Conservation (phyloP, 2,797 vertebrate species). For the Oreochromis mossambicus region DNA sequence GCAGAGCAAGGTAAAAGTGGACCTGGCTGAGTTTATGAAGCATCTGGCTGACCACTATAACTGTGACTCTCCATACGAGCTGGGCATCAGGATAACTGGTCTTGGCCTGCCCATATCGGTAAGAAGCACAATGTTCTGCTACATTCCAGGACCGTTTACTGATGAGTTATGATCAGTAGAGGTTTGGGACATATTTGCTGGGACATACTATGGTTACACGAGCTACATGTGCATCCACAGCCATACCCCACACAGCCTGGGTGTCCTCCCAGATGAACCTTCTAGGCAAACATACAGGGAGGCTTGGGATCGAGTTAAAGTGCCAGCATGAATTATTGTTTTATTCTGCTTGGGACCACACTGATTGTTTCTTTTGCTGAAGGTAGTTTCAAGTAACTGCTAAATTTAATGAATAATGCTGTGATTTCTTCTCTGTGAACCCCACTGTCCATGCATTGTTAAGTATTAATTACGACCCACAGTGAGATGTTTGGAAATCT, state of each 20-base stretch:
- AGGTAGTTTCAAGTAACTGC: background rate
- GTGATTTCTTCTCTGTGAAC: background rate
- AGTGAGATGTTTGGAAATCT: background rate
- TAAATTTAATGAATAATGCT: background rate
- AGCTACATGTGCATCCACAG: background rate
- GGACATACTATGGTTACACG: background rate
- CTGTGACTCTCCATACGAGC: constrained; percentile 76
- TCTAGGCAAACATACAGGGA: background rate
- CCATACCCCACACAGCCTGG: background rate
- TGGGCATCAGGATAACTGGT: constrained; percentile 77
- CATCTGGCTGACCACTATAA: constrained; percentile 75
- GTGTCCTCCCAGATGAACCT: background rate
- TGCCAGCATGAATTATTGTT: background rate
- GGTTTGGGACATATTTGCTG: background rate
- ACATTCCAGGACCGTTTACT: background rate
- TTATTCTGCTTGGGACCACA: background rate
- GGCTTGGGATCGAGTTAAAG: background rate
- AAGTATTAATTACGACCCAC: background rate
- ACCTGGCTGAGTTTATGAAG: constrained; percentile 79
- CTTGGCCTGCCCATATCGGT: constrained; percentile 76
- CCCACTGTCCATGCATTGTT: rapidly evolving
- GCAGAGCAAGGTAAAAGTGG: constrained; percentile 50
- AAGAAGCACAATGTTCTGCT: constrained; percentile 3
- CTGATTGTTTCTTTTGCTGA: background rate
- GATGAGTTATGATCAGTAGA: background rate